Percentiles rank a stretch among this genome's conserved stretches.
These are phyloP conservation scores for Lasiurus cinereus DNA, from an alignment of 2,113 vertebrate genomes.

Conservation along the genomic window DNA sequence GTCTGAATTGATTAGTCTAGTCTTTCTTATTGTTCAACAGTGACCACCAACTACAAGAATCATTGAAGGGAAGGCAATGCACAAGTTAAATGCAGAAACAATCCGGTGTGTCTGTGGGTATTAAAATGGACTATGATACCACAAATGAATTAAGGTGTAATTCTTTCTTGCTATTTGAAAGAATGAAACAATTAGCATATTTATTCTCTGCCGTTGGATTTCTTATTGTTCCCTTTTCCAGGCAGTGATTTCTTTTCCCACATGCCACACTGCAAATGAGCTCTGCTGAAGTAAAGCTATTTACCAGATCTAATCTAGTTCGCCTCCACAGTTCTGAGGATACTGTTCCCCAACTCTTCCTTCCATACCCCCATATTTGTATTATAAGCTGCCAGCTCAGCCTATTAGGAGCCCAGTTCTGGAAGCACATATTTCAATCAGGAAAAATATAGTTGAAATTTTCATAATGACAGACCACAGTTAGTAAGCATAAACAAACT, in stretches of 20 bases:
- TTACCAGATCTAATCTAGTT: constrained; percentile 52
- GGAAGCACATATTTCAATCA: neutral
- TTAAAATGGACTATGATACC: constrained; percentile 73
- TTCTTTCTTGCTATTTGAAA: constrained; percentile 68
- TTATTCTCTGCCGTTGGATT: constrained; percentile 72
- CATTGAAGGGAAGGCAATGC: constrained; percentile 43
- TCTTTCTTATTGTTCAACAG: constrained; percentile 51
- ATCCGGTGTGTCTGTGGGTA: constrained; percentile 70
- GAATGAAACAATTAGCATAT: constrained; percentile 64
- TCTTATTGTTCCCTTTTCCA: constrained; percentile 68
- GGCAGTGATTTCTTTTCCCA: constrained; percentile 57
- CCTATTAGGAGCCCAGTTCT: constrained; percentile 21
- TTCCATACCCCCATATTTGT: neutral
- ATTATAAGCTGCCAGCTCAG: constrained; percentile 19
- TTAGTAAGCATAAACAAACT: constrained; percentile 5
- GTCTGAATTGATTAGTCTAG: constrained; percentile 74
- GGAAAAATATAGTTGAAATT: constrained; percentile 37
- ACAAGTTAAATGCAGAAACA: constrained; percentile 70
- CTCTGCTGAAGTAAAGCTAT: constrained; percentile 52
- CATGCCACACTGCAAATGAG: constrained; percentile 33
- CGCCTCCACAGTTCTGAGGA: neutral
- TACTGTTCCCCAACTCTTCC: neutral
- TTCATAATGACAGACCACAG: neutral
- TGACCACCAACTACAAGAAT: constrained; percentile 31
- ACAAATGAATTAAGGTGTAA: constrained; percentile 75